Percentiles rank a stretch among this genome's conserved stretches.
These are phyloP conservation scores for rabbit (Oryctolagus cuniculus) DNA, from an alignment of 2,113 vertebrate species.

Conservation along the genomic window DNA sequence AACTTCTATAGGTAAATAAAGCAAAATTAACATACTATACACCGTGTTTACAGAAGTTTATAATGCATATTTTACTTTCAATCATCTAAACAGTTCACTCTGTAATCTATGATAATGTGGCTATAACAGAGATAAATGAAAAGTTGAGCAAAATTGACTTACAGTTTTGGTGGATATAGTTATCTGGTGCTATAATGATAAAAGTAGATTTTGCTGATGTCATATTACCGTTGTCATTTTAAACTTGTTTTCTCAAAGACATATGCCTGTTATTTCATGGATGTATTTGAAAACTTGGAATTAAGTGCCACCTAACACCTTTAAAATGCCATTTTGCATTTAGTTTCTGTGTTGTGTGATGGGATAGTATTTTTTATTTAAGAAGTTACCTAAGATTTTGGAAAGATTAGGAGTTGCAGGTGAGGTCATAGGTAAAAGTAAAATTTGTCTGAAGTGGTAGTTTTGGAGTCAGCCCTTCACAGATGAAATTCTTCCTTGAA, in stretches of 20 bases:
- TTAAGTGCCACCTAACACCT: not conserved
- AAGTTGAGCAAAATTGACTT: conserved; percentile 33
- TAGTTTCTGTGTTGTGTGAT: conserved; percentile 45
- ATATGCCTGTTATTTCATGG: conserved; percentile 23
- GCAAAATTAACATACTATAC: conserved; percentile 21
- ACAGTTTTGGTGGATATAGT: not conserved
- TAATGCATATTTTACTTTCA: conserved; percentile 58
- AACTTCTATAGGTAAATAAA: conserved; percentile 36
- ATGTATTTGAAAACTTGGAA: conserved; percentile 62
- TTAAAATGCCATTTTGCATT: conserved; percentile 51
- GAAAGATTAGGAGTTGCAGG: conserved; percentile 13
- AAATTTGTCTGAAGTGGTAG: conserved; percentile 40
- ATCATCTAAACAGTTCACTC: conserved; percentile 27
- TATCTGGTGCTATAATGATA: conserved; percentile 4
- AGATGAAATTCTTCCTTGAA: conserved; percentile 59
- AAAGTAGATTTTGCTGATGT: conserved; percentile 44
- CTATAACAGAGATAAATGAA: conserved; percentile 28
- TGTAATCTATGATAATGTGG: conserved; percentile 41
- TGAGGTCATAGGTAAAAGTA: conserved; percentile 53
- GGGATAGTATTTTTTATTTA: conserved; percentile 7
- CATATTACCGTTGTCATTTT: conserved; percentile 51
- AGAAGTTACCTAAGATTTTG: conserved; percentile 56
- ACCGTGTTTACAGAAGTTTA: conserved; percentile 11
- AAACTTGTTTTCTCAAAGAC: conserved; percentile 61
- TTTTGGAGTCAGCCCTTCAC: conserved; percentile 43